Conservation (phyloP, 2,113 vertebrate genomes). For the Parotia lawesii region DNA sequence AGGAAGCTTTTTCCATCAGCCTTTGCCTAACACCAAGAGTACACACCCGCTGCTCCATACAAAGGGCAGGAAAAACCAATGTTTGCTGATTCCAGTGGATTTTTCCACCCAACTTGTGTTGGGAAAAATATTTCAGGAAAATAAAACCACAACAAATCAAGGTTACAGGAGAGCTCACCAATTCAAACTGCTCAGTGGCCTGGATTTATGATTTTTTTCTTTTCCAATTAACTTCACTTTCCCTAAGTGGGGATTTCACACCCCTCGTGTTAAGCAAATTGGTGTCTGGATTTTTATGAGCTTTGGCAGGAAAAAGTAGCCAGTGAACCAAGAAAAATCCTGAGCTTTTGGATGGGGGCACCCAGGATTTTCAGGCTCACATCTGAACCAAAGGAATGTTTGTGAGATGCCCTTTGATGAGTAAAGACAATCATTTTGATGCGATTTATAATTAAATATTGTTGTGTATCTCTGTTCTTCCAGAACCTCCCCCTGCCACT, state of each 20-base stretch:
- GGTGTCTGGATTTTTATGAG: conserved; percentile 59
- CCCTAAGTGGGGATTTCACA: conserved; percentile 63
- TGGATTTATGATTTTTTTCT: conserved; percentile 36
- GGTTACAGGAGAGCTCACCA: not conserved
- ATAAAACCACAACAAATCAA: not conserved
- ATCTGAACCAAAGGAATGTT: conserved; percentile 3
- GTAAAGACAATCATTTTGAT: not conserved
- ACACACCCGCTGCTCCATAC: not conserved
- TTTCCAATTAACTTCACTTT: conserved; percentile 65
- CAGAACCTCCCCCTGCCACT: conserved; percentile 15
- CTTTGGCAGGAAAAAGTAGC: conserved; percentile 58
- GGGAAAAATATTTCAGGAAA: conserved; percentile 13
- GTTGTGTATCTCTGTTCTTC: not conserved
- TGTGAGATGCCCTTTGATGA: conserved; percentile 10
- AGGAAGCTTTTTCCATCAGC: not conserved
- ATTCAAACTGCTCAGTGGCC: conserved; percentile 42
- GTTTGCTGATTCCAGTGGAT: not conserved
- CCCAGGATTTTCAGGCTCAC: not conserved
- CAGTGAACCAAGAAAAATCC: conserved; percentile 57
- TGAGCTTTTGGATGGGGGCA: not conserved
- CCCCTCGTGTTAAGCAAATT: conserved; percentile 59
- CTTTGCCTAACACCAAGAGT: not conserved
- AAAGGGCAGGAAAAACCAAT: not conserved
- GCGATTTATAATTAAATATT: conserved; percentile 50
- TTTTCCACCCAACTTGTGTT: not conserved